These are phyloP conservation scores for Anguilla obscura DNA, from an alignment of 2,797 vertebrate genomes.

Conservation along the genomic window DNA sequence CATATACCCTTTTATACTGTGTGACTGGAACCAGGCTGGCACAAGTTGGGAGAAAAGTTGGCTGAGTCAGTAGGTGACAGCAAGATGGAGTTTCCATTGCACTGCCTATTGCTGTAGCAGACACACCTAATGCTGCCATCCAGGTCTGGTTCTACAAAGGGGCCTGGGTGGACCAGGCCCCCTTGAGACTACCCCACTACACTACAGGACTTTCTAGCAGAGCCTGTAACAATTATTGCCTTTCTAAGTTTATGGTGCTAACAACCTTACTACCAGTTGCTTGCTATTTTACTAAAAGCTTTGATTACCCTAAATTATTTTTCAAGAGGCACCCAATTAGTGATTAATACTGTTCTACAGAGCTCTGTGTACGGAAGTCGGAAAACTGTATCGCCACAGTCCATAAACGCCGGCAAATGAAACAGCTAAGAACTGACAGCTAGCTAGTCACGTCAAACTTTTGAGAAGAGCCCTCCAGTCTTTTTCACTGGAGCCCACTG, in stretches of 20 bases:
- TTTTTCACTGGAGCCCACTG: no score
- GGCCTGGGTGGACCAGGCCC: neutral
- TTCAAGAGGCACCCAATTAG: neutral
- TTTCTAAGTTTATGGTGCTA: neutral
- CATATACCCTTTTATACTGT: neutral
- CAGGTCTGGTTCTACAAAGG: neutral
- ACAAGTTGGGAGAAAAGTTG: neutral
- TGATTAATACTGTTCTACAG: neutral
- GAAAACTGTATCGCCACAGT: no score
- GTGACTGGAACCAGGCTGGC: neutral
- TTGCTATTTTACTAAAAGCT: neutral
- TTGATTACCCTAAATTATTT: neutral
- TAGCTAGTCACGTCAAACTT: no score
- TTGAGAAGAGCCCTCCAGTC: no score
- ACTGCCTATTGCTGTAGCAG: constrained; percentile 42
- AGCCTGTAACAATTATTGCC: neutral
- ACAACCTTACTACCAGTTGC: neutral
- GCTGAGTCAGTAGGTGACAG: constrained; percentile 24
- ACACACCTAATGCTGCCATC: neutral
- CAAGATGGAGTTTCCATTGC: constrained; percentile 63
- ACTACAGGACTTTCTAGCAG: neutral
- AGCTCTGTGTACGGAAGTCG: no score
- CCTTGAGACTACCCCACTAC: neutral
- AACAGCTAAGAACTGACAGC: no score
- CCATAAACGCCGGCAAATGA: no score